phyloP scores from a whole-genome alignment of 2,113 vertebrate species.

The Panthera leo region DNA sequence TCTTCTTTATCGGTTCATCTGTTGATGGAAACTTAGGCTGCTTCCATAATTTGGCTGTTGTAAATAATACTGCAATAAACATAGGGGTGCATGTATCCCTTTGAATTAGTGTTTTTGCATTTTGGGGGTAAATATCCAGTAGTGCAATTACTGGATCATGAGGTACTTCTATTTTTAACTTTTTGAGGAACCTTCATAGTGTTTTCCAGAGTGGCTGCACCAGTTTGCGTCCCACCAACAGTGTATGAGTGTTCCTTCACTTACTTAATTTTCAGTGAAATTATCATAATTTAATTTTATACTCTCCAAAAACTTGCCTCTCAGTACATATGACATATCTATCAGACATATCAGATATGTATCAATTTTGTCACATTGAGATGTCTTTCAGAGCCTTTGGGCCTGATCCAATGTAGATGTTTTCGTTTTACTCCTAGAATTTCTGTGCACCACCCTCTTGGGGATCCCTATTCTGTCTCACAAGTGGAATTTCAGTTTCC shows the following conservation, averaged over 20 bases:
- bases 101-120: background rate
- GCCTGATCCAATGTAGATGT: background rate
- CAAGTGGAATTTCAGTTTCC: background rate
- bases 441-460: background rate
- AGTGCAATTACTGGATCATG: background rate
- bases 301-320: background rate
- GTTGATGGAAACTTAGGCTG: background rate
- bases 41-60: background rate
- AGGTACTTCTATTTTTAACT: background rate
- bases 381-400: background rate
- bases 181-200: background rate
- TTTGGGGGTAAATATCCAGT: background rate
- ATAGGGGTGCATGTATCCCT: background rate
- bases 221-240: background rate
- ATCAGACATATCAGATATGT: background rate
- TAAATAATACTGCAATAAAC: background rate
- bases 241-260: background rate
- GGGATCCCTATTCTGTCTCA: background rate
- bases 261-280: slow-evolving; percentile 44
- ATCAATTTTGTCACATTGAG: background rate
- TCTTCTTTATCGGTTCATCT: background rate
- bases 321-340: background rate
- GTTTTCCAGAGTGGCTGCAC: background rate
- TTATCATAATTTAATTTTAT: background rate
- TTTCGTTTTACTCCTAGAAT: background rate